Evolutionary conservation across 2,113 vertebrate species (phyloP).

Genomic region (Chloropsis cyanopogon): DNA sequence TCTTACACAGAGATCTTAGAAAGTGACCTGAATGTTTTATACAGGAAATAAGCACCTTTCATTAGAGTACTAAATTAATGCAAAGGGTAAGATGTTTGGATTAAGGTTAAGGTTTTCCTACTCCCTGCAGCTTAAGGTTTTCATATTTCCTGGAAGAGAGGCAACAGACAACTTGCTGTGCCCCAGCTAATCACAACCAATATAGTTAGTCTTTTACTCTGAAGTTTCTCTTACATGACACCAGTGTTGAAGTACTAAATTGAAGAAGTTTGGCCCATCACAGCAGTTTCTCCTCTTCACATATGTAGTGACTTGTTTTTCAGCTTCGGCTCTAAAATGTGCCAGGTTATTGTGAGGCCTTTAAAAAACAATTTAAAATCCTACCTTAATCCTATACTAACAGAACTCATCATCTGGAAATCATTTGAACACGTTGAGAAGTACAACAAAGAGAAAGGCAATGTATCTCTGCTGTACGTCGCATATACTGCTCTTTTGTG

Average conservation of each 20-base stretch:
- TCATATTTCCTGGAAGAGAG: not conserved
- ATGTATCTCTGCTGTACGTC: not conserved
- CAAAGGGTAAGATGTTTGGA: not conserved
- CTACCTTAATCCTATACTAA: not conserved
- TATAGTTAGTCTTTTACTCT: not conserved
- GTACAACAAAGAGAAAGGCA: not conserved
- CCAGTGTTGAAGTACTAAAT: not conserved
- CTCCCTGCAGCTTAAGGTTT: not conserved
- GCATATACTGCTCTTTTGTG: slow-evolving; percentile 35
- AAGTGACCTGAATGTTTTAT: not conserved
- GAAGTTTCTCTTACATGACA: not conserved
- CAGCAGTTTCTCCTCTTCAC: not conserved
- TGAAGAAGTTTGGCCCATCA: not conserved
- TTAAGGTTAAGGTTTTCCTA: not conserved
- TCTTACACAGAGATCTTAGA: not conserved
- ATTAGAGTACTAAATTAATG: not conserved
- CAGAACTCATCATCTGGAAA: not conserved
- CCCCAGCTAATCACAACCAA: not conserved
- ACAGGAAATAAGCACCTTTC: not conserved
- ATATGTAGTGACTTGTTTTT: not conserved
- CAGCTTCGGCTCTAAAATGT: not conserved
- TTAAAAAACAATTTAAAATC: not conserved
- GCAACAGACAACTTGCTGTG: not conserved
- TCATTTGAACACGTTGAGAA: not conserved
- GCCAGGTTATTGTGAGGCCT: not conserved